These are phyloP conservation scores for Leucophenga varia DNA, from an alignment of 1,140 invertebrate species.

Conservation along the genomic window DNA sequence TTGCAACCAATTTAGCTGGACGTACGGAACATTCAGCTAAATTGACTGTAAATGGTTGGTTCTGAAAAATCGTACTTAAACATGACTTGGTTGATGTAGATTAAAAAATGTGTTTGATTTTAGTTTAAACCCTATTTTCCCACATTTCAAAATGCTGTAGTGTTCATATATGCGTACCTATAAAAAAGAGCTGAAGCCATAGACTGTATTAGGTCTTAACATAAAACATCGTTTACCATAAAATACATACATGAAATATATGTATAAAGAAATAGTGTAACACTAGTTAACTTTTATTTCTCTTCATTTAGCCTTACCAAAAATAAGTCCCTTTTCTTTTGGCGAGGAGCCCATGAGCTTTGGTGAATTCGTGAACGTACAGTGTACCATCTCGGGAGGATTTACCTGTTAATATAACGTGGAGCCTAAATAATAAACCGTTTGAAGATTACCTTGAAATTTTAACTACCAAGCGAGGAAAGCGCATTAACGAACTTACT, in stretches of 20 bases:
- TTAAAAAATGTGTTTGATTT: too few species aligned
- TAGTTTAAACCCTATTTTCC: too few species aligned
- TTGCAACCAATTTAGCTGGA: constrained; percentile 65
- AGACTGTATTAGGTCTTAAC: too few species aligned
- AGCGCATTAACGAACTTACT: constrained; percentile 71
- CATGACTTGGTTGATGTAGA: too few species aligned
- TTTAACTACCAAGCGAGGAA: constrained; percentile 65
- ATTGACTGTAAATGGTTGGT: constrained; percentile 62
- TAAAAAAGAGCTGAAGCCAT: too few species aligned
- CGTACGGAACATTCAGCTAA: constrained; percentile 58
- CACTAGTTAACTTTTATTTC: too few species aligned
- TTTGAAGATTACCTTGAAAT: constrained; percentile 60
- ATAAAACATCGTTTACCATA: too few species aligned
- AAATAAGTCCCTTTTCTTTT: constrained; percentile 66
- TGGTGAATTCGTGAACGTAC: constrained; percentile 71
- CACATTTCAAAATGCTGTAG: too few species aligned
- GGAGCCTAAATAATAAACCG: constrained; percentile 62
- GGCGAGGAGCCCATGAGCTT: constrained; percentile 68
- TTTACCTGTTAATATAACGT: constrained; percentile 65
- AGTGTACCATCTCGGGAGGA: constrained; percentile 70
- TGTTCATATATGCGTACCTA: too few species aligned
- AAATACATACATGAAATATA: too few species aligned
- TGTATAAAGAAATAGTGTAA: too few species aligned
- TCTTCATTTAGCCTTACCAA: constrained; percentile 60
- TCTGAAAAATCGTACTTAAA: background rate